Evolutionary conservation across 1,140 invertebrate genomes (phyloP).

Genomic region (Drosophila varians): DNA sequence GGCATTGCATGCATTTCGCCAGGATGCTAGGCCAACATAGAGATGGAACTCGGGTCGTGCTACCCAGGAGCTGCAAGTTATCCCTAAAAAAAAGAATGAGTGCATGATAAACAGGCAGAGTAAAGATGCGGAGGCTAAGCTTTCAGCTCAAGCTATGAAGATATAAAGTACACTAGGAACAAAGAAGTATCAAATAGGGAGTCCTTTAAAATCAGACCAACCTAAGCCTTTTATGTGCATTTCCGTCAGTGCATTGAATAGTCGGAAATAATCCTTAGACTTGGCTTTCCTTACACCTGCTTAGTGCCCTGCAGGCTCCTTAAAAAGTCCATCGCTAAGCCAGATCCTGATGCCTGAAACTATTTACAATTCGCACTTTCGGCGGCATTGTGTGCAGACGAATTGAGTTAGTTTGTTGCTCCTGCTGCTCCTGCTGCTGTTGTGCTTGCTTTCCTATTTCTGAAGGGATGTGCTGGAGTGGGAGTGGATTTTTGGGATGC

Average conservation of each 20-base stretch:
- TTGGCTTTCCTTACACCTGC: conserved; percentile 15
- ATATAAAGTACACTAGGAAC: background rate
- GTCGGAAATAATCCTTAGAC: conserved; percentile 4
- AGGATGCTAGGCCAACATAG: conserved; percentile 11
- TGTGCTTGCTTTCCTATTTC: background rate
- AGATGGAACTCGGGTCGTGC: conserved; percentile 35
- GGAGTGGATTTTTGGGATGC: conserved; percentile 23
- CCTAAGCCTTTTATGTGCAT: background rate
- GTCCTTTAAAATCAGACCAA: no score
- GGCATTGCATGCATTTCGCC: conserved; percentile 33
- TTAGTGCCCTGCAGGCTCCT: conserved; percentile 11
- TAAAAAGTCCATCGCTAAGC: conserved; percentile 35
- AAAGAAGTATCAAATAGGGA: no score
- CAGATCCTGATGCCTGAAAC: conserved; percentile 47
- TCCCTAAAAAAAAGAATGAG: conserved; percentile 1
- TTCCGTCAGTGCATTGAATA: background rate
- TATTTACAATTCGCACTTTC: conserved; percentile 74
- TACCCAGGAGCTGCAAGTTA: background rate
- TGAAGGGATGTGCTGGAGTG: background rate
- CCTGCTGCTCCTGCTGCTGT: background rate
- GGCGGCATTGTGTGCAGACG: conserved; percentile 52
- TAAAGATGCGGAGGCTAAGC: background rate
- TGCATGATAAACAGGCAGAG: conserved; percentile 2
- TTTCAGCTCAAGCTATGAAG: background rate
- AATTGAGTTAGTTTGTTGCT: conserved; percentile 59